Evolutionary conservation across 53 echinoderm and acorn worm species (phyloP).

Genomic region (Holothuria scabra): DNA sequence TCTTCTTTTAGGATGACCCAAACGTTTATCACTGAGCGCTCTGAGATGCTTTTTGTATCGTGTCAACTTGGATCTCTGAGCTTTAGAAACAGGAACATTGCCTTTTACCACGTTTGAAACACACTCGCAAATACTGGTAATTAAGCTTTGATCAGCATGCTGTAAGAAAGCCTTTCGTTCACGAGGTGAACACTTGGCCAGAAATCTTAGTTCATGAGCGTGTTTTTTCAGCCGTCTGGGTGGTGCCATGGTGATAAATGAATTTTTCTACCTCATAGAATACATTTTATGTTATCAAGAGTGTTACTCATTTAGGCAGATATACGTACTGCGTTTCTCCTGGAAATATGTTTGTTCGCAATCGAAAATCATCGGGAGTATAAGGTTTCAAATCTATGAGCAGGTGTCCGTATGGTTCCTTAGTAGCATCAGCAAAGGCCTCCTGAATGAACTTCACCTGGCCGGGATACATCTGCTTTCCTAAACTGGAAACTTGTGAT

Average conservation of each 20-base stretch:
- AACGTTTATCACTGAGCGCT: conserved; percentile 30
- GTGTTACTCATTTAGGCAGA: too few relatives aligned
- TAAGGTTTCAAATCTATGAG: conserved; percentile 34
- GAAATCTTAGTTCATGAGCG: conserved; percentile 55
- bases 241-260: too few relatives aligned
- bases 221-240: conserved; percentile 51
- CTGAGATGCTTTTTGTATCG: conserved; percentile 28
- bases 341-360: conserved; percentile 44
- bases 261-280: too few relatives aligned
- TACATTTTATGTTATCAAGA: too few relatives aligned
- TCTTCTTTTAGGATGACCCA: conserved; percentile 32
- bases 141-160: conserved; percentile 36
- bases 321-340: neutral
- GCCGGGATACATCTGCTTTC: conserved; percentile 15
- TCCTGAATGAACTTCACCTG: neutral
- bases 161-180: conserved; percentile 48
- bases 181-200: conserved; percentile 52
- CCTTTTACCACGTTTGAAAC: too few relatives aligned
- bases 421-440: conserved; percentile 7
- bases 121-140: conserved; percentile 67
- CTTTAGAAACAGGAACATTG: conserved; percentile 38
- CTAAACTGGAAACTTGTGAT: conserved; percentile 19
- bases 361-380: conserved; percentile 41
- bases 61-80: conserved; percentile 45
- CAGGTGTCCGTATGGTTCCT: conserved; percentile 28